Evolutionary conservation across 1,140 invertebrate species (phyloP).

Genomic region (Macrotrachela quadricornifera): DNA sequence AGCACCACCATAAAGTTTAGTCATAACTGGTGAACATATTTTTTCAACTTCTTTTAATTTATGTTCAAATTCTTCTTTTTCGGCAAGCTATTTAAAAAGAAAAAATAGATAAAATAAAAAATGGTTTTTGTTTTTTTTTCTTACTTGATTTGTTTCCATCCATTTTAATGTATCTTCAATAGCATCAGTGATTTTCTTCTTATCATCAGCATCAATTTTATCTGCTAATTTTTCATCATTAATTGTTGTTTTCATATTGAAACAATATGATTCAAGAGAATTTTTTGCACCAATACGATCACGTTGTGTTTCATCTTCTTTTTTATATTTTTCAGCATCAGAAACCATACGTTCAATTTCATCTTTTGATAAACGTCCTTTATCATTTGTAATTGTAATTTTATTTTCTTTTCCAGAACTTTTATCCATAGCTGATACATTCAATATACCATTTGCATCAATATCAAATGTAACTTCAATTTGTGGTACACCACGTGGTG

Average conservation of each 20-base stretch:
- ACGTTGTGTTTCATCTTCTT: constrained; percentile 65
- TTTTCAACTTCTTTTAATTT: constrained; percentile 28
- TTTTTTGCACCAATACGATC: constrained; percentile 63
- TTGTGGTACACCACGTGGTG: constrained; percentile 73
- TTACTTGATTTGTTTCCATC: constrained; percentile 74
- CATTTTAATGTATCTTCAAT: constrained; percentile 78
- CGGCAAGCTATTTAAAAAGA: too few relatives aligned
- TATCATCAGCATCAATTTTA: constrained; percentile 56
- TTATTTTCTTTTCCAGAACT: constrained; percentile 83
- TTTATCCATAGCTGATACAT: constrained; percentile 36
- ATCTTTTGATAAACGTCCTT: constrained; percentile 73
- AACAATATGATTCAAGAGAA: constrained; percentile 78
- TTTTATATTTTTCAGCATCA: constrained; percentile 83
- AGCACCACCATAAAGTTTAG: constrained; percentile 30
- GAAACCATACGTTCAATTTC: constrained; percentile 93
- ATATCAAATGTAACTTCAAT: constrained; percentile 42
- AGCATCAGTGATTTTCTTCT: constrained; percentile 62
- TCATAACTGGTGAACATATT: constrained; percentile 32
- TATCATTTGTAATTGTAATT: constrained; percentile 93
- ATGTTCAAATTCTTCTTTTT: constrained; percentile 27
- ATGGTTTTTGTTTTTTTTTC: too few relatives aligned
- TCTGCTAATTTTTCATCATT: constrained; percentile 42
- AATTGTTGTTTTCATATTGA: constrained; percentile 73
- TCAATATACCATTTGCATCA: constrained; percentile 38
- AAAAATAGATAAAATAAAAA: too few relatives aligned